Conservation (phyloP, 2,113 vertebrate genomes). For the Vidua macroura region DNA sequence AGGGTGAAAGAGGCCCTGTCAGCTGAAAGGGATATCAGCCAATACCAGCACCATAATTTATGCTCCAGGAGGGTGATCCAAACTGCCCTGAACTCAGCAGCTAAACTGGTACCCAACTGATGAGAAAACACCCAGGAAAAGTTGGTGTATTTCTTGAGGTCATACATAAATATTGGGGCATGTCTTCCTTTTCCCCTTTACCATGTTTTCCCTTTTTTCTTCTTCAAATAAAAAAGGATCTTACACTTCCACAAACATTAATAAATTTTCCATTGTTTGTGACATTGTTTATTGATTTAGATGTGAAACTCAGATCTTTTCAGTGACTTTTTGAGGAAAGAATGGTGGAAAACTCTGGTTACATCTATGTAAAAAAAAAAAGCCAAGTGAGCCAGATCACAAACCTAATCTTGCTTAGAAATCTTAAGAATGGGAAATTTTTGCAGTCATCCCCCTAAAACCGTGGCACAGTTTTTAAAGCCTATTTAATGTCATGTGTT, state of each 20-base stretch:
- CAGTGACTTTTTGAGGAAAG: not conserved
- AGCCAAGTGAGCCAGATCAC: not conserved
- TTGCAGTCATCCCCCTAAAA: not conserved
- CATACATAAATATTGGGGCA: not conserved
- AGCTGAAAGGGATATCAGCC: not conserved
- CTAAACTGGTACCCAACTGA: not conserved
- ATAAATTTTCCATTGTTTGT: accelerated
- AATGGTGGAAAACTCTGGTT: not conserved
- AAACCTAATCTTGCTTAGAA: not conserved
- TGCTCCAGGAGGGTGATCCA: not conserved
- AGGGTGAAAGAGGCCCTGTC: not conserved
- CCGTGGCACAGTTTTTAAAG: not conserved
- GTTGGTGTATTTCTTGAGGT: not conserved
- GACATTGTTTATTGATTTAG: not conserved
- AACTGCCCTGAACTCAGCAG: not conserved
- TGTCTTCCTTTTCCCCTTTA: not conserved
- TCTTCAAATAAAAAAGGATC: not conserved
- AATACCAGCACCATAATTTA: not conserved
- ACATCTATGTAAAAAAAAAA: not conserved
- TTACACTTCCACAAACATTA: not conserved
- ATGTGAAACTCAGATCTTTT: not conserved
- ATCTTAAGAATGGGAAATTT: not conserved
- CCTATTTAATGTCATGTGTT: not conserved
- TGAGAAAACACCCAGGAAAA: not conserved
- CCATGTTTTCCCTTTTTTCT: not conserved